Evolutionary conservation across 2,113 vertebrate species (phyloP).

Genomic region (Aphyosemion australe): DNA sequence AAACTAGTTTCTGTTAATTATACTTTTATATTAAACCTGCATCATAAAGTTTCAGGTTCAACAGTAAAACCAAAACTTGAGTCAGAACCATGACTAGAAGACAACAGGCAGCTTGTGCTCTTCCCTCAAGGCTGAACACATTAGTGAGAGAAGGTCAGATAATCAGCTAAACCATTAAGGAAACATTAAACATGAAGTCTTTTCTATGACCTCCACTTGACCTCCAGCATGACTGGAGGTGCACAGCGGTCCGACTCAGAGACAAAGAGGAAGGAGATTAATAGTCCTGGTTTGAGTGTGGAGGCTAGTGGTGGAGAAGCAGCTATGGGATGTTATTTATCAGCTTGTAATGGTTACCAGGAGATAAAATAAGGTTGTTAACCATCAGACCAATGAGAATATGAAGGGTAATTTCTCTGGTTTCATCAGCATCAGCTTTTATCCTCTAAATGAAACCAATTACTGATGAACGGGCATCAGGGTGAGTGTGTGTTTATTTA

Average conservation of each 20-base stretch:
- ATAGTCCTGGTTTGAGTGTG: constrained; percentile 33
- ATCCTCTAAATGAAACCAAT: constrained; percentile 66
- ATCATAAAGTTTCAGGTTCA: background rate
- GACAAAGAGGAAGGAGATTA: constrained; percentile 36
- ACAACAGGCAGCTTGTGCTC: constrained; percentile 5
- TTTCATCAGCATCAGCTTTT: constrained; percentile 62
- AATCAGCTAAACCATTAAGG: constrained; percentile 45
- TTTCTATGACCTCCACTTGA: constrained; percentile 57
- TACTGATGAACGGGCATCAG: constrained; percentile 49
- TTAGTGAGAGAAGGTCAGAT: constrained; percentile 37
- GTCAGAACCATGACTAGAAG: constrained; percentile 11
- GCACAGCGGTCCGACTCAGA: constrained; percentile 4
- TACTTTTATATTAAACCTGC: too few species aligned
- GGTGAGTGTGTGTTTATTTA: constrained; percentile 25
- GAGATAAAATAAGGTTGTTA: constrained; percentile 48
- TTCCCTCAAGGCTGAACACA: constrained; percentile 6
- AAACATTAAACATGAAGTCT: constrained; percentile 47
- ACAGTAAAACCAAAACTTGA: background rate
- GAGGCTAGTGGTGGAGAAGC: constrained; percentile 5
- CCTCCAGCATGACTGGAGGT: constrained; percentile 20
- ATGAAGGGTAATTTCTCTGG: constrained; percentile 58
- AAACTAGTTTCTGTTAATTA: constrained; percentile 29
- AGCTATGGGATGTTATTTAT: constrained; percentile 16
- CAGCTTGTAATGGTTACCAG: constrained; percentile 37
- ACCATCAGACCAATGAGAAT: constrained; percentile 34